Base-by-base conservation (phyloP, 1,140 invertebrate species). In the Tigriopus japonicus region DNA sequence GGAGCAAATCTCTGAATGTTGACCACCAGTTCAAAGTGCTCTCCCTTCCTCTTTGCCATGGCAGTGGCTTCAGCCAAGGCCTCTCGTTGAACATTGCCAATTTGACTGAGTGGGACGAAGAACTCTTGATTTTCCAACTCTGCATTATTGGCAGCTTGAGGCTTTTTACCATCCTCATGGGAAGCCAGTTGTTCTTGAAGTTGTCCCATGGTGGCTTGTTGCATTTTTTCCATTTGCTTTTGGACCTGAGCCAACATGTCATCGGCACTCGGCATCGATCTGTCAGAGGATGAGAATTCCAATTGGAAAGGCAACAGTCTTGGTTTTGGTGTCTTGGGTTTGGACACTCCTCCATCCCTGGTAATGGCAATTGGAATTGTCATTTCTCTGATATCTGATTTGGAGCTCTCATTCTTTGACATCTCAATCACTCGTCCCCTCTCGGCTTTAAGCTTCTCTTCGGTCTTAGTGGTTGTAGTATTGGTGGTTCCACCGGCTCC, bases 31-130 rank as follows among this genome's bases (percentile, higher is more conserved):
- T 61, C 59, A 55, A 61, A 61, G 10, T 56, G 43, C 6, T 51
- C 59, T 40, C 53, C 59, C 17, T 51, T 61, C 59, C 52, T 61
- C 49, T 61, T 61, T 19, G 59, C 59, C 59, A 61, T 61, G 59
- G 59, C 59, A 15, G 59, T 49, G 28, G 59, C 59, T 14, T 61
- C 43, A 14, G 59, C 43, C 13, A 61, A 24, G 6, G 59, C 59
- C 7, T 56, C 35, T 40, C 40, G 19, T n/a, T 61, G 43, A 17
- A 61, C 59, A 35, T 53, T 53, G 14, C 51, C 28, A 12, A 53
- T 54, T 24, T 61, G 42, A 15, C 35, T 61, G 23, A 61, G 42
- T 3, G 59, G 59, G 24, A 61, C 59, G 53, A 61, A 61, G 42
- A 61, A 24, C n/a, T 61, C 59, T 53, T 61, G 49, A 51, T 58